Evolutionary conservation across 1,140 invertebrate species (phyloP).

Genomic region (Episyrphus balteatus): DNA sequence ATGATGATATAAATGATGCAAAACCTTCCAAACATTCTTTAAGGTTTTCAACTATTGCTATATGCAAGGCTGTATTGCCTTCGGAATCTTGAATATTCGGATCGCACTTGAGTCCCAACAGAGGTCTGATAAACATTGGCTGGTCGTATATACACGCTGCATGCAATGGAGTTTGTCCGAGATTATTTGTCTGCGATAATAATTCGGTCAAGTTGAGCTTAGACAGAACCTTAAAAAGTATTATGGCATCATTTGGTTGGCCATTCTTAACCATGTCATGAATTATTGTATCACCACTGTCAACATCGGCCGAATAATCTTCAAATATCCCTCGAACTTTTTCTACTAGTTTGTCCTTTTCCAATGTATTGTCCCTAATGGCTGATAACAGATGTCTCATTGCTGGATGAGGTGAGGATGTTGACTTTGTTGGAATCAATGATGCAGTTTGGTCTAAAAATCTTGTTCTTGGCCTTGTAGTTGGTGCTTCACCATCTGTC

Average conservation of each 20-base stretch:
- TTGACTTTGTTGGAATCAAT: no score
- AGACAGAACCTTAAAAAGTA: conserved; percentile 18
- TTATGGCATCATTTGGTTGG: conserved; percentile 19
- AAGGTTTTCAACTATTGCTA: conserved; percentile 37
- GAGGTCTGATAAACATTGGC: conserved; percentile 25
- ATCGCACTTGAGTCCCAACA: conserved; percentile 39
- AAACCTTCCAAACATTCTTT: conserved; percentile 19
- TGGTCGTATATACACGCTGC: conserved; percentile 39
- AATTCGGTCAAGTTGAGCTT: conserved; percentile 27
- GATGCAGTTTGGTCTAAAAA: no score
- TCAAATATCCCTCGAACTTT: conserved; percentile 9
- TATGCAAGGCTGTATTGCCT: conserved; percentile 43
- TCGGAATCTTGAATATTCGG: conserved; percentile 38
- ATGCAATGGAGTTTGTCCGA: conserved; percentile 32
- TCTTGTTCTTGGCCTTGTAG: no score
- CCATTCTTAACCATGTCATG: conserved; percentile 29
- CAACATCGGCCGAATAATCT: conserved; percentile 17
- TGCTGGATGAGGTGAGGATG: no score
- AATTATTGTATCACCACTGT: conserved; percentile 21
- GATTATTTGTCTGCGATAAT: conserved; percentile 16
- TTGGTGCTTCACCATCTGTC: no score
- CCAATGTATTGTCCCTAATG: no score
- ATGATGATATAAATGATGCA: neutral
- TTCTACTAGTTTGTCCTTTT: no score
- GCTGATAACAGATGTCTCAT: no score